A percentile compares a stretch with the other conserved stretches of the same genome.
These are phyloP conservation scores for Pithys albifrons DNA, from an alignment of 2,113 vertebrate species.

Conservation along the genomic window DNA sequence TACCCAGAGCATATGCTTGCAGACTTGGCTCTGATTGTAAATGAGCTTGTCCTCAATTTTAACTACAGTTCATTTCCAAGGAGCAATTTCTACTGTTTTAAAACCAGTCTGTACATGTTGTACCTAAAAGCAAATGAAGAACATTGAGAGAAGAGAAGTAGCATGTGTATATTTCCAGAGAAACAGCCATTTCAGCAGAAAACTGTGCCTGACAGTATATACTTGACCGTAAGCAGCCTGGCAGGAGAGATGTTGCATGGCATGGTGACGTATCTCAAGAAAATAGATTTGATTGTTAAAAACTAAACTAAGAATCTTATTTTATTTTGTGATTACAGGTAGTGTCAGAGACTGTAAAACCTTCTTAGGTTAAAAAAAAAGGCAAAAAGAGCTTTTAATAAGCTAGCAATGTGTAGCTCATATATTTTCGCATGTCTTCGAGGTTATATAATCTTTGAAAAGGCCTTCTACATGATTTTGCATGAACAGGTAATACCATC, in stretches of 20 bases:
- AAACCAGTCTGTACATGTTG: slow-evolving; percentile 25
- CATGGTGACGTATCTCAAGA: neutral
- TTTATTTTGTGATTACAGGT: neutral
- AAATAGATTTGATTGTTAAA: neutral
- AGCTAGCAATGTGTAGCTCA: neutral
- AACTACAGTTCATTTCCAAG: slow-evolving; percentile 23
- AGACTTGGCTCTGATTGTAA: slow-evolving; percentile 32
- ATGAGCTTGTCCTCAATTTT: slow-evolving; percentile 17
- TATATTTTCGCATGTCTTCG: accelerated
- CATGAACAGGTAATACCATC: accelerated
- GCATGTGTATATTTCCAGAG: neutral
- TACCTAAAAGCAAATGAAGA: slow-evolving; percentile 17
- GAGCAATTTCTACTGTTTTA: slow-evolving; percentile 24
- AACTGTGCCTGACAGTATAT: neutral
- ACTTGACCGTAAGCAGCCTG: neutral
- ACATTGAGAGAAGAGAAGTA: neutral
- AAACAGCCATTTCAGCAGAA: slow-evolving; percentile 22
- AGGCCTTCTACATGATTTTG: neutral
- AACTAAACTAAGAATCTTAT: neutral
- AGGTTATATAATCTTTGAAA: neutral
- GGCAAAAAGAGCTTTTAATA: neutral
- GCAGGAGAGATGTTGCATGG: neutral
- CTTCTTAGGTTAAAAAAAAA: neutral
- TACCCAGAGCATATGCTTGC: neutral
- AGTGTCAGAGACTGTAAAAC: neutral